Evolutionary conservation across 2,888 invertebrate genomes (phyloP).

Genomic region (Ophonus ardosiacus): DNA sequence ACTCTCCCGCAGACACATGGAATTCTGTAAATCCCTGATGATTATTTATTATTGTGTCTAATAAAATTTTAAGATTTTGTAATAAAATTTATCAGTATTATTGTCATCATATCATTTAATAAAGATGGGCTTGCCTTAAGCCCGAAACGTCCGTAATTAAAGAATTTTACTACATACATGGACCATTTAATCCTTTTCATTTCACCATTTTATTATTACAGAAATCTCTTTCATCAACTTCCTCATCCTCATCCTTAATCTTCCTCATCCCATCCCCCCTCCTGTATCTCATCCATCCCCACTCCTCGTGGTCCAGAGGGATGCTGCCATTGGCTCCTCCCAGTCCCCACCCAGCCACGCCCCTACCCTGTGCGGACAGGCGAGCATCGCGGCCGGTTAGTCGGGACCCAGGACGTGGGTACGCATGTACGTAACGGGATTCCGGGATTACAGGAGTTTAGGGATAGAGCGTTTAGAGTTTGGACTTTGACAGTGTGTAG

Average conservation of each 20-base stretch:
- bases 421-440: constrained; percentile 8
- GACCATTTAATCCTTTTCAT: too few species aligned
- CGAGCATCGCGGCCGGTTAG: constrained; percentile 47
- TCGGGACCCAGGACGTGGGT: constrained; percentile 49
- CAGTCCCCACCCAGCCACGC: constrained; percentile 65
- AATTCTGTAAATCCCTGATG: too few species aligned
- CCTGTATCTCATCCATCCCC: constrained; percentile 1
- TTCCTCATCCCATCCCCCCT: background rate
- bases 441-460: background rate
- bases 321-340: constrained; percentile 63
- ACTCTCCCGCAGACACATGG: too few species aligned
- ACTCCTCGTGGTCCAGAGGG: constrained; percentile 62
- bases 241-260: background rate
- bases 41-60: too few species aligned
- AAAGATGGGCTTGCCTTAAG: too few species aligned
- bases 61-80: too few species aligned
- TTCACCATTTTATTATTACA: too few species aligned
- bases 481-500: background rate
- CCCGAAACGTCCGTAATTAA: too few species aligned
- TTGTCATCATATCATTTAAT: too few species aligned
- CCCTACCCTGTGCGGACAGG: constrained; percentile 47
- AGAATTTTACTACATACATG: too few species aligned
- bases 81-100: too few species aligned
- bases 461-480: background rate
- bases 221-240: too few species aligned